These are phyloP conservation scores for Antheraea yamamai DNA, from an alignment of 2,888 invertebrate species.

Conservation along the genomic window DNA sequence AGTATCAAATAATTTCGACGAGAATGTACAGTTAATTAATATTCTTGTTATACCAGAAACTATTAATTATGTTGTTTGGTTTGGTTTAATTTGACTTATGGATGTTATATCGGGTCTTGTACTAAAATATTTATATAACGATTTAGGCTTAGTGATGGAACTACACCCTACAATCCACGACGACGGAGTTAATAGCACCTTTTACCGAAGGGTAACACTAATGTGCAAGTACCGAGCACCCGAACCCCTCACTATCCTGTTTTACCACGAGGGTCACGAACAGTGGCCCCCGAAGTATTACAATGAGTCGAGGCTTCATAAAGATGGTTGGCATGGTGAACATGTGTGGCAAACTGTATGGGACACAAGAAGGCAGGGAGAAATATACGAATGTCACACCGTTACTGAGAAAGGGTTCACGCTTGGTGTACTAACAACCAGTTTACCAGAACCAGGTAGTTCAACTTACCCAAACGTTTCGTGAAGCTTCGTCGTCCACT, in stretches of 20 bases:
- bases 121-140: conserved; percentile 17
- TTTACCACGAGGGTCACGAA: conserved; percentile 57
- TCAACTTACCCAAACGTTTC: conserved; percentile 31
- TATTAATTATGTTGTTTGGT: neutral
- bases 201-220: conserved; percentile 52
- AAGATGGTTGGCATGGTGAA: conserved; percentile 65
- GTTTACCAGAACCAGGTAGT: conserved; percentile 51
- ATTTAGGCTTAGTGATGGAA: conserved; percentile 72
- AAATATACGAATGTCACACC: conserved; percentile 66
- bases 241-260: conserved; percentile 65
- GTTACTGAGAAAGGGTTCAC: conserved; percentile 60
- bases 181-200: conserved; percentile 35
- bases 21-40: neutral
- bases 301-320: conserved; percentile 51
- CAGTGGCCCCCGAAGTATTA: conserved; percentile 50
- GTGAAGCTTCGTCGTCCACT: conserved; percentile 27
- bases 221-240: conserved; percentile 72
- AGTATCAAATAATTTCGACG: conserved; percentile 26
- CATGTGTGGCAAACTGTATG: conserved; percentile 57
- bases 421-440: conserved; percentile 64
- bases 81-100: neutral
- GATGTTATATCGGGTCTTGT: neutral
- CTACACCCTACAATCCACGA: conserved; percentile 64
- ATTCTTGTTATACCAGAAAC: neutral
- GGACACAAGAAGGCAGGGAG: conserved; percentile 54